Evolutionary conservation across 2,797 vertebrate species (phyloP).

Genomic region (Loriculus beryllinus): DNA sequence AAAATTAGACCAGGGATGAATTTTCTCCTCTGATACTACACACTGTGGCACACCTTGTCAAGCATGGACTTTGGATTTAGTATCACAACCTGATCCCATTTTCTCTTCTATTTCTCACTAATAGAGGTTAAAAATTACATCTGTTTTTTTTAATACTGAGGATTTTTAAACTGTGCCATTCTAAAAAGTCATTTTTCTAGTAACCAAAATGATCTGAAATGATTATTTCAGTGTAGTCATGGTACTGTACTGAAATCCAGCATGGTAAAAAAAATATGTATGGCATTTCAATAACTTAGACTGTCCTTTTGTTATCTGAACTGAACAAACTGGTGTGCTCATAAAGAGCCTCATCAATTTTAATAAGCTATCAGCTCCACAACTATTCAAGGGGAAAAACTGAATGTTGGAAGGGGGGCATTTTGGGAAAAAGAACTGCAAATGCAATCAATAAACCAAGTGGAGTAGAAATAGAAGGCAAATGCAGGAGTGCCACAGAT

Average conservation of each 20-base stretch:
- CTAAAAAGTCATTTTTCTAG: neutral
- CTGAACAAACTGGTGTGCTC: neutral
- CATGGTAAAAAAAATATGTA: neutral
- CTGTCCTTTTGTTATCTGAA: conserved; percentile 2
- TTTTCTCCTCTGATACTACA: neutral
- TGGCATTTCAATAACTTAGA: neutral
- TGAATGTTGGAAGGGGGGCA: neutral
- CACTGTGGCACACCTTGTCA: neutral
- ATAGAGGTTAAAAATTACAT: neutral
- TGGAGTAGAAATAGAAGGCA: neutral
- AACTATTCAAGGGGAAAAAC: neutral
- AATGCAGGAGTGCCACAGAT: neutral
- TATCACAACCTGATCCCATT: neutral
- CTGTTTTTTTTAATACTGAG: neutral
- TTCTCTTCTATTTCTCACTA: neutral
- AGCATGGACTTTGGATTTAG: neutral
- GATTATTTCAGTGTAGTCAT: neutral
- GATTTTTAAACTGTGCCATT: neutral
- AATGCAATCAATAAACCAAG: neutral
- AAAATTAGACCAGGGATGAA: neutral
- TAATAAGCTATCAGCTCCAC: conserved; percentile 22
- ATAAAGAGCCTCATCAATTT: conserved; percentile 46
- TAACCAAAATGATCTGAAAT: neutral
- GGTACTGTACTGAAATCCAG: neutral
- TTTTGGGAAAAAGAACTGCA: neutral